Evolutionary conservation across 1,140 invertebrate species (phyloP).

Genomic region (Heliothis subflexa): DNA sequence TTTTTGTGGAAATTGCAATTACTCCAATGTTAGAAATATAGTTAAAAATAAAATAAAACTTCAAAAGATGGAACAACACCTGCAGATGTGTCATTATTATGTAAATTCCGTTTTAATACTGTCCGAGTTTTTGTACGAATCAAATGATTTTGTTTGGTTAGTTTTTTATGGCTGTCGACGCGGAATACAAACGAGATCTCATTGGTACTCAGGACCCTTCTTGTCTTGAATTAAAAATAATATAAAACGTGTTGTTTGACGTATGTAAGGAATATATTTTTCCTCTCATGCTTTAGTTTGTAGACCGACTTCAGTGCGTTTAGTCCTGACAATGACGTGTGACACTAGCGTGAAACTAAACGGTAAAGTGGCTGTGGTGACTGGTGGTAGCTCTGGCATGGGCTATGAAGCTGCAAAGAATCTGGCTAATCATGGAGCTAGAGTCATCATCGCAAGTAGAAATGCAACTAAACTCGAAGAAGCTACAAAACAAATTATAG

Average conservation of each 20-base stretch:
- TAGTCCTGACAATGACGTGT: slow-evolving; percentile 59
- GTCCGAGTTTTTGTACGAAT: not conserved
- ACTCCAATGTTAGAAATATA: too few relatives aligned
- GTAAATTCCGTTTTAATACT: not conserved
- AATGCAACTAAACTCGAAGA: slow-evolving; percentile 84
- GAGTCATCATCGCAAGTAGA: slow-evolving; percentile 92
- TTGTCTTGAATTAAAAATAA: slow-evolving; percentile 59
- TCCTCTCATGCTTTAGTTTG: slow-evolving; percentile 56
- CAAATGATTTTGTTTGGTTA: not conserved
- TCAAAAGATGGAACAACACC: too few relatives aligned
- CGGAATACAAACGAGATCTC: slow-evolving; percentile 52
- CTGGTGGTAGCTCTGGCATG: slow-evolving; percentile 94
- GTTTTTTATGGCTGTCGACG: not conserved
- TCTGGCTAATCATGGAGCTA: slow-evolving; percentile 89
- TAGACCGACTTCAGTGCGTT: slow-evolving; percentile 46
- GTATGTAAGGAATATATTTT: slow-evolving; percentile 44
- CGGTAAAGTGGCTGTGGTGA: slow-evolving; percentile 92
- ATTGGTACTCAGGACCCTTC: slow-evolving; percentile 56
- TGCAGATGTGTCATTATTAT: not conserved
- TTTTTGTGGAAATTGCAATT: too few relatives aligned
- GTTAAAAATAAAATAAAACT: too few relatives aligned
- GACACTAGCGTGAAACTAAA: slow-evolving; percentile 64
- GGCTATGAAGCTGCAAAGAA: slow-evolving; percentile 92
- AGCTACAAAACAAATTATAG: slow-evolving; percentile 73
- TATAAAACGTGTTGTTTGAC: slow-evolving; percentile 51